Evolutionary conservation across 1,140 invertebrate genomes (phyloP).

Genomic region (Geopemphigus sp.): DNA sequence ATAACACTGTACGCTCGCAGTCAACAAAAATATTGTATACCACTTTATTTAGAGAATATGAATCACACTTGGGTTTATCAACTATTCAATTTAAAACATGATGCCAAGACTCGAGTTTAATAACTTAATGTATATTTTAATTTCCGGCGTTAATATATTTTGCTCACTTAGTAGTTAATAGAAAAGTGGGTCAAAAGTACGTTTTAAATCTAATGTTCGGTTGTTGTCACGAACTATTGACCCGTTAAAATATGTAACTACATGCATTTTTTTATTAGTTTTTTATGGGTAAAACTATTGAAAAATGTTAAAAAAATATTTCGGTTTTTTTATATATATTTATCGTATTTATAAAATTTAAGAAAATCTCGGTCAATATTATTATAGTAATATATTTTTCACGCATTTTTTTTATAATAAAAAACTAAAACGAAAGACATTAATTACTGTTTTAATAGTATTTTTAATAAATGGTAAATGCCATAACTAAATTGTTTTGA

Average conservation of each 20-base stretch:
- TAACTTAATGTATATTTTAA: constrained; percentile 37
- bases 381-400: too few species aligned
- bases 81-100: constrained; percentile 40
- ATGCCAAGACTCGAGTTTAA: constrained; percentile 14
- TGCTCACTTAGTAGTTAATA: constrained; percentile 14
- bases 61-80: constrained; percentile 36
- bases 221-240: constrained; percentile 41
- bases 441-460: too few species aligned
- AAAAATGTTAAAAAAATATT: neutral
- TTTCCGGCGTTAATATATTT: constrained; percentile 36
- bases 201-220: constrained; percentile 21
- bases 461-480: too few species aligned
- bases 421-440: too few species aligned
- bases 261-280: constrained; percentile 19
- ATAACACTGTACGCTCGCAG: too few species aligned
- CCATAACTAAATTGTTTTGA: too few species aligned
- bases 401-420: too few species aligned
- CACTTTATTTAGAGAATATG: constrained; percentile 1
- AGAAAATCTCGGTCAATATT: too few species aligned
- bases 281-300: neutral
- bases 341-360: too few species aligned
- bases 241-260: neutral
- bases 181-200: constrained; percentile 35
- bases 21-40: constrained; percentile 3
- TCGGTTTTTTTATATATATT: too few species aligned